A percentile compares a stretch with the other conserved stretches of the same genome.
Evolutionary conservation across 2,888 invertebrate species (phyloP).

Genomic region (Drosophila emarginata): DNA sequence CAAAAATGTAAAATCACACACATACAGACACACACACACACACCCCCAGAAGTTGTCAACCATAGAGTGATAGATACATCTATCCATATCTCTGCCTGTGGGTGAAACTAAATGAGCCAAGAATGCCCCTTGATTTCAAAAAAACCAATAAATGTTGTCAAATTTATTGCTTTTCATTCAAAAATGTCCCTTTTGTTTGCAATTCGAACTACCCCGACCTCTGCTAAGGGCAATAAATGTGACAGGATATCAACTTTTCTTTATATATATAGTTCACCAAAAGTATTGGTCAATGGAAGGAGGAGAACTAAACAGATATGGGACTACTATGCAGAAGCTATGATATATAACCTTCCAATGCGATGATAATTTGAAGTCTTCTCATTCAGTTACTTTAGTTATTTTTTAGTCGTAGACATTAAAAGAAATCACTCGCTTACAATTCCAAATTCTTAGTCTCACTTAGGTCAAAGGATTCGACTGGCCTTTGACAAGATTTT

Average conservation of each 20-base stretch:
- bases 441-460: not conserved
- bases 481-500: no score
- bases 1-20: conserved; percentile 35
- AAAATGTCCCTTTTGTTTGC: conserved; percentile 75
- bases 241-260: conserved; percentile 6
- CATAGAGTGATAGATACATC: conserved; percentile 41
- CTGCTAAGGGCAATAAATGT: not conserved
- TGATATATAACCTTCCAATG: not conserved
- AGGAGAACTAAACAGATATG: not conserved
- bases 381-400: no score
- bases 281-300: not conserved
- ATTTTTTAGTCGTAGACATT: no score
- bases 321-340: not conserved
- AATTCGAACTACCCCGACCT: conserved; percentile 55
- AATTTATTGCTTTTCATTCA: conserved; percentile 80
- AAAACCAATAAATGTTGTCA: conserved; percentile 81
- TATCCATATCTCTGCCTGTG: conserved; percentile 14
- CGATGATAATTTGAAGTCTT: not conserved
- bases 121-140: conserved; percentile 46
- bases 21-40: conserved; percentile 15
- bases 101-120: conserved; percentile 59
- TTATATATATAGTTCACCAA: not conserved
- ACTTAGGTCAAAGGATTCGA: not conserved
- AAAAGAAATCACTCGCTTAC: no score
- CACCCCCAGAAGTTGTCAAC: conserved; percentile 30